These are phyloP conservation scores for Colletes latitarsis DNA, from an alignment of 1,140 invertebrate species.

Conservation along the genomic window DNA sequence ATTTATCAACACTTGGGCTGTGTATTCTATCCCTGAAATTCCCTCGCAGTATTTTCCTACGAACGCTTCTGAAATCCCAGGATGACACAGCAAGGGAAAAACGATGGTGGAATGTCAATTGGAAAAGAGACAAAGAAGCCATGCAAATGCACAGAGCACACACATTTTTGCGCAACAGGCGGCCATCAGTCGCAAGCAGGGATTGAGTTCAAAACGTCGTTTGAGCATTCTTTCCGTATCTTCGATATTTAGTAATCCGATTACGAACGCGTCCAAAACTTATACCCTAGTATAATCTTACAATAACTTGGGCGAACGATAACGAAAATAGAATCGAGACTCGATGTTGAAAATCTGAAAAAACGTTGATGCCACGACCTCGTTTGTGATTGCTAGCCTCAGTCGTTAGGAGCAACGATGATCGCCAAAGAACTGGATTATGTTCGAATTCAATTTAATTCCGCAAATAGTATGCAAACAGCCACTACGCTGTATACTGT, in stretches of 20 bases:
- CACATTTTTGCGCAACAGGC: constrained; percentile 63
- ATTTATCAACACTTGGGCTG: too few species aligned
- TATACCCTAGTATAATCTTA: too few species aligned
- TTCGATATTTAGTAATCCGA: neutral
- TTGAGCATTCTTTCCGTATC: neutral
- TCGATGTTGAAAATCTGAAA: neutral
- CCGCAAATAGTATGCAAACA: neutral
- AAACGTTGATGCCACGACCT: neutral
- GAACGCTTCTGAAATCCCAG: too few species aligned
- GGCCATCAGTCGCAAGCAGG: constrained; percentile 38
- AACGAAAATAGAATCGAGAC: neutral
- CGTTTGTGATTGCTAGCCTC: constrained; percentile 3
- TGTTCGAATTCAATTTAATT: constrained; percentile 27
- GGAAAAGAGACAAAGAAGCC: constrained; percentile 13
- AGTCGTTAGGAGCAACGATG: constrained; percentile 20
- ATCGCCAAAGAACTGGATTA: neutral
- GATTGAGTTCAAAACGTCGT: constrained; percentile 35
- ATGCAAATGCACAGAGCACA: constrained; percentile 46
- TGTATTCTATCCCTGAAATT: too few species aligned
- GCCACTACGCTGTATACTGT: neutral
- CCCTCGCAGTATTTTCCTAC: too few species aligned
- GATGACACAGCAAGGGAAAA: too few species aligned
- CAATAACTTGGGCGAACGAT: neutral
- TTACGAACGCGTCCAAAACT: too few species aligned
- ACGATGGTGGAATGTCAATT: too few species aligned